Evolutionary conservation across 1,140 invertebrate species (phyloP).

Genomic region (Aricia agestis): DNA sequence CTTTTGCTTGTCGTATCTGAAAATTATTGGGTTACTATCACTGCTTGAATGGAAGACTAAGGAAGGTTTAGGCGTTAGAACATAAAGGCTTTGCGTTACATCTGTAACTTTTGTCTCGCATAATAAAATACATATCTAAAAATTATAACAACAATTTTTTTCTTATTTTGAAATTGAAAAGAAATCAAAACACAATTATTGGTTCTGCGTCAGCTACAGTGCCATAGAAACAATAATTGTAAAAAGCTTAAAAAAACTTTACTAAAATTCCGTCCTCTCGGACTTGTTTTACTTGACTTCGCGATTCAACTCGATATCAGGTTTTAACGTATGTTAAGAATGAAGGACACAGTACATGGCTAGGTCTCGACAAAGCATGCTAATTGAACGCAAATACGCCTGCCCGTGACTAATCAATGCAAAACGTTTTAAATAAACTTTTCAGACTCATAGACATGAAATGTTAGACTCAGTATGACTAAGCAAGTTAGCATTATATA

Average conservation of each 20-base stretch:
- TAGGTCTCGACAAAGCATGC: not conserved
- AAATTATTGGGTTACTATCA: slow-evolving; percentile 9
- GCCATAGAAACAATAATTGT: not conserved
- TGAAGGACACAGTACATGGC: not conserved
- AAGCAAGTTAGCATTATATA: too few relatives aligned
- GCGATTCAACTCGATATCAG: not conserved
- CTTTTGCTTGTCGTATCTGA: slow-evolving; percentile 44
- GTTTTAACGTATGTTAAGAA: not conserved
- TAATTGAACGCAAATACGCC: not conserved
- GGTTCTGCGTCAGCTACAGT: too few relatives aligned
- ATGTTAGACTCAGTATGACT: too few relatives aligned
- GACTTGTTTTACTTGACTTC: not conserved
- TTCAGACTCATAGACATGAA: too few relatives aligned
- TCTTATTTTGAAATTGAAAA: too few relatives aligned
- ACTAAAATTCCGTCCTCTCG: not conserved
- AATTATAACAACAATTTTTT: too few relatives aligned
- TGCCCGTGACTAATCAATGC: not conserved
- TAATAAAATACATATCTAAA: too few relatives aligned
- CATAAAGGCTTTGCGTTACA: too few relatives aligned
- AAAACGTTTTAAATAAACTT: too few relatives aligned
- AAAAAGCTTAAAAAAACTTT: not conserved
- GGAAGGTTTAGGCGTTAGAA: too few relatives aligned
- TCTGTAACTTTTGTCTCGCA: too few relatives aligned
- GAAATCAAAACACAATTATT: too few relatives aligned
- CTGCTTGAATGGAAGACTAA: not conserved